phyloP scores from a whole-genome alignment of 2,113 vertebrate genomes.

The Odobenus rosmarus region DNA sequence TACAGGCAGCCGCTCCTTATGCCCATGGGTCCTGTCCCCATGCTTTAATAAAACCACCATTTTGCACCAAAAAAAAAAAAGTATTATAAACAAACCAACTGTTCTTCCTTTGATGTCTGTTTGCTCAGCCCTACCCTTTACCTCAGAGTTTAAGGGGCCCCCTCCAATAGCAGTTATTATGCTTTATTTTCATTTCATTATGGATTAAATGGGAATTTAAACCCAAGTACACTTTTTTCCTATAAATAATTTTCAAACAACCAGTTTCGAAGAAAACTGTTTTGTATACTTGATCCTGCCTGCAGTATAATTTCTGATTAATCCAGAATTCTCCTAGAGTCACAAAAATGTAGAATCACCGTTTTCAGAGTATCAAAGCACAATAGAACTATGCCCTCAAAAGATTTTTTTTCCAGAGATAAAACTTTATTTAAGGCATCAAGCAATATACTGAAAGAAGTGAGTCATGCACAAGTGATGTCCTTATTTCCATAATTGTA shows the following conservation, averaged over 20 bases:
- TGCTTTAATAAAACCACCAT: too few species aligned
- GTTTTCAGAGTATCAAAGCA: conserved; percentile 3
- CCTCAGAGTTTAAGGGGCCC: background rate
- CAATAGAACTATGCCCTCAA: background rate
- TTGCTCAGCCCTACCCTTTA: background rate
- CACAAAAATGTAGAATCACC: background rate
- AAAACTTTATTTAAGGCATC: conserved; percentile 77
- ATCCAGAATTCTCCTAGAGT: background rate
- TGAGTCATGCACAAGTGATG: conserved; percentile 28
- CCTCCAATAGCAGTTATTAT: background rate
- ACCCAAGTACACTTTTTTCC: background rate
- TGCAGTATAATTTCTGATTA: conserved; percentile 25
- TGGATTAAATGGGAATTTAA: background rate
- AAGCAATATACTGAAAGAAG: conserved; percentile 58
- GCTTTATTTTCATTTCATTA: conserved; percentile 39
- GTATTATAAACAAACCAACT: background rate
- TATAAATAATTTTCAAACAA: background rate
- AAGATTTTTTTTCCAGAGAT: conserved; percentile 32
- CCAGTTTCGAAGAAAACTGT: conserved; percentile 9
- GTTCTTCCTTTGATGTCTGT: background rate
- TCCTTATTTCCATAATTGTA: conserved; percentile 15
- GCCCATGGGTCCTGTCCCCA: too few species aligned
- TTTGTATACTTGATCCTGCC: background rate
- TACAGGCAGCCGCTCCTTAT: background rate
- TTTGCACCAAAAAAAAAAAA: too few species aligned